Evolutionary conservation across 2,888 invertebrate genomes (phyloP).

Genomic region (Zaprionus bogoriensis): DNA sequence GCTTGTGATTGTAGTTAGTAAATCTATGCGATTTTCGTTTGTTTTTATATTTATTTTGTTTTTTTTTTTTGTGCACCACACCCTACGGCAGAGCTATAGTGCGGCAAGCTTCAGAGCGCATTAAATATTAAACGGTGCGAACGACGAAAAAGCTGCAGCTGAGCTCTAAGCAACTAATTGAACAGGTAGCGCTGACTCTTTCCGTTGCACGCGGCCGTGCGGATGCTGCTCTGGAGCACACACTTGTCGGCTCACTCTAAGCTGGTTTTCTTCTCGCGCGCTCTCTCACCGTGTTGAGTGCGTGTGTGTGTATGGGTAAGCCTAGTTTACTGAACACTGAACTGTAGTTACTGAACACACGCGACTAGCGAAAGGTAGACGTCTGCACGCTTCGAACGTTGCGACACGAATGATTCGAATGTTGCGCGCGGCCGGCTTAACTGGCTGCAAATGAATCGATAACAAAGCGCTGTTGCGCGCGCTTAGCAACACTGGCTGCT

Average conservation of each 20-base stretch:
- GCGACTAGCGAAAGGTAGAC: constrained; percentile 17
- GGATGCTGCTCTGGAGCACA: constrained; percentile 70
- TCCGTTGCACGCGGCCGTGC: constrained; percentile 55
- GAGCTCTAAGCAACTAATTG: constrained; percentile 43
- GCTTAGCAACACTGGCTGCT: constrained; percentile 1
- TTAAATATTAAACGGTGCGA: constrained; percentile 34
- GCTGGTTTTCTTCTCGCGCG: constrained; percentile 56
- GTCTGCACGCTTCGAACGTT: constrained; percentile 52
- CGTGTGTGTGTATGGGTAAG: constrained; percentile 48
- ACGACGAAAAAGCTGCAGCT: constrained; percentile 33
- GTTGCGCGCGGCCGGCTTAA: constrained; percentile 24
- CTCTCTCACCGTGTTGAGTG: constrained; percentile 27
- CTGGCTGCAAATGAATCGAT: constrained; percentile 25
- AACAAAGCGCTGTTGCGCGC: constrained; percentile 7
- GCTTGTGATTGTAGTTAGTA: neutral
- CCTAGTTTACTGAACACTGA: constrained; percentile 56
- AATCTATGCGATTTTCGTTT: neutral
- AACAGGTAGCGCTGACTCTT: constrained; percentile 67
- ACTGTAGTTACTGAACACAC: constrained; percentile 14
- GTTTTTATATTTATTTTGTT: neutral
- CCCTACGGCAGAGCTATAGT: constrained; percentile 54
- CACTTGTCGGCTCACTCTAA: constrained; percentile 72
- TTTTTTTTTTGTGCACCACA: constrained; percentile 67
- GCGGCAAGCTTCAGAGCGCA: constrained; percentile 10
- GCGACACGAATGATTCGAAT: constrained; percentile 57